Conservation (phyloP, 2,888 invertebrate genomes). For the Magallana nippona region DNA sequence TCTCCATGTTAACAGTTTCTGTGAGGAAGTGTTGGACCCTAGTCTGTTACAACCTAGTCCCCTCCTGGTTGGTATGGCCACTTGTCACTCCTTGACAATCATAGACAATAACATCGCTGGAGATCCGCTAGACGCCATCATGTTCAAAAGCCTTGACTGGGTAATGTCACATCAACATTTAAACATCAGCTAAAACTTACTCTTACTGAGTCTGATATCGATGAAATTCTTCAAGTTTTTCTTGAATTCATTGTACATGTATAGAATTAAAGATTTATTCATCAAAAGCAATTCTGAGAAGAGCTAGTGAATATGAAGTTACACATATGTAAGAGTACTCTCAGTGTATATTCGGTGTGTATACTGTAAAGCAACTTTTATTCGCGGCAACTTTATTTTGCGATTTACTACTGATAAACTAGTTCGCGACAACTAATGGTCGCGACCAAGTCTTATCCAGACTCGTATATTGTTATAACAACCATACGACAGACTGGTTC, state of each 20-base stretch:
- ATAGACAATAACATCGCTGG: slow-evolving; percentile 80
- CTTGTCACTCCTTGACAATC: slow-evolving; percentile 81
- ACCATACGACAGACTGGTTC: no score
- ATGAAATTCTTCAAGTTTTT: neutral
- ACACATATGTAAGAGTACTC: neutral
- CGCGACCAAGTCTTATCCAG: no score
- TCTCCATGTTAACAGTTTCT: slow-evolving; percentile 61
- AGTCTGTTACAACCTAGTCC: slow-evolving; percentile 60
- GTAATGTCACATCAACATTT: slow-evolving; percentile 55
- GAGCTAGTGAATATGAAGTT: no score
- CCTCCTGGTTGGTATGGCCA: slow-evolving; percentile 79
- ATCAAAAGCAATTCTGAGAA: no score
- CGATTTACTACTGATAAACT: no score
- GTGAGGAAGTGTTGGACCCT: slow-evolving; percentile 61
- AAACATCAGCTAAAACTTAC: neutral
- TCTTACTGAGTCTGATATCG: neutral
- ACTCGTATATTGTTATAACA: no score
- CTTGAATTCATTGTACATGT: neutral
- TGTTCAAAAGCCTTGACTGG: slow-evolving; percentile 81
- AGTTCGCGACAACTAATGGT: no score
- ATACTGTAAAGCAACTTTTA: no score
- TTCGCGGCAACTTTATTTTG: no score
- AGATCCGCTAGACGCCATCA: slow-evolving; percentile 81
- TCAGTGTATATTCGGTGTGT: neutral
- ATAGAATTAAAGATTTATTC: no score